Evolutionary conservation across 2,113 vertebrate species (phyloP).

Genomic region (Synodontis membranacea): DNA sequence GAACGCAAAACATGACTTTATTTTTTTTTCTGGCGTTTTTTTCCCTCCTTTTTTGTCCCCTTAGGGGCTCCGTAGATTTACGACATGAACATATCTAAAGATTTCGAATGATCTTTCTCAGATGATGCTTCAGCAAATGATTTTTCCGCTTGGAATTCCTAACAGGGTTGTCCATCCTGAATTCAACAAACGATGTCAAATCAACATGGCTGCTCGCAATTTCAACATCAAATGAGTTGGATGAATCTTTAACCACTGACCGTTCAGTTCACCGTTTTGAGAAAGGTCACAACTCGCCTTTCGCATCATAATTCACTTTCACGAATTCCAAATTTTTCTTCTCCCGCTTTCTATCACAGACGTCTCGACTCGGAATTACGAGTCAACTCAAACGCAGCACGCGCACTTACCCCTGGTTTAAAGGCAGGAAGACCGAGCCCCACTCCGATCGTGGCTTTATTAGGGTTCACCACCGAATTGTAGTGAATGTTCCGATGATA

Average conservation of each 20-base stretch:
- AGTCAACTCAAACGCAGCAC: not conserved
- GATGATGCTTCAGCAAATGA: too few relatives aligned
- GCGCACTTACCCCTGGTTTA: slow-evolving; percentile 85
- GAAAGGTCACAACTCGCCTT: too few relatives aligned
- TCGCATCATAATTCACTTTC: not conserved
- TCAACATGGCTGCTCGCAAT: not conserved
- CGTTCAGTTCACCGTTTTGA: not conserved
- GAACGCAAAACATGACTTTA: too few relatives aligned
- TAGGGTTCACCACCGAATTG: slow-evolving; percentile 96
- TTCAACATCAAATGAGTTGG: not conserved
- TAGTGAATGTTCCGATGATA: slow-evolving; percentile 97
- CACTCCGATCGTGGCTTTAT: slow-evolving; percentile 94
- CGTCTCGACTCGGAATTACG: not conserved
- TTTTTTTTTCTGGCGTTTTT: too few relatives aligned
- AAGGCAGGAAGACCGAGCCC: slow-evolving; percentile 91
- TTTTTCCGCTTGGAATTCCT: not conserved
- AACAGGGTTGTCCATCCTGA: not conserved
- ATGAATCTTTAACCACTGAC: not conserved
- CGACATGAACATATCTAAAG: too few relatives aligned
- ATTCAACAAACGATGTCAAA: not conserved
- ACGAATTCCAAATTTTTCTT: not conserved
- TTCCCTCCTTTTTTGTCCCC: too few relatives aligned
- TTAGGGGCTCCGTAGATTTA: too few relatives aligned
- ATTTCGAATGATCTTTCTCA: too few relatives aligned
- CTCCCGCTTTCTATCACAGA: not conserved